These are phyloP conservation scores for Enteromius radiatus DNA, from an alignment of 2,797 vertebrate species.

Conservation along the genomic window DNA sequence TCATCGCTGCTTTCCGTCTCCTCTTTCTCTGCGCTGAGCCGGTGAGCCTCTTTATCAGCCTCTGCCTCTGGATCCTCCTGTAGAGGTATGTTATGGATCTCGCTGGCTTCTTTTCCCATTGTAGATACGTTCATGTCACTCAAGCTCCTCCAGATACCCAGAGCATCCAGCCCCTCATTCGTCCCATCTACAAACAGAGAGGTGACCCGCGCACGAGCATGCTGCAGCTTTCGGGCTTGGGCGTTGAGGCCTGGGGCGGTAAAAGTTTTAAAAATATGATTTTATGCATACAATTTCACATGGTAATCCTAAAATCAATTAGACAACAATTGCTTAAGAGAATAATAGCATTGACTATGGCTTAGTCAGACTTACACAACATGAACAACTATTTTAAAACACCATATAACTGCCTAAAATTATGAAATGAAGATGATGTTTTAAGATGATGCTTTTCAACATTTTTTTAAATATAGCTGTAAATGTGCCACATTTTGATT, in stretches of 20 bases:
- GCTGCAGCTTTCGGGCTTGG: constrained; percentile 77
- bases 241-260: constrained; percentile 74
- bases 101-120: constrained; percentile 69
- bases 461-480: background rate
- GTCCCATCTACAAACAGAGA: constrained; percentile 78
- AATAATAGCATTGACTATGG: background rate
- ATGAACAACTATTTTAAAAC: background rate
- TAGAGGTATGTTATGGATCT: constrained; percentile 35
- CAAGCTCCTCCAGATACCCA: constrained; percentile 78
- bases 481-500: background rate
- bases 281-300: too few species aligned
- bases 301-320: background rate
- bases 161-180: constrained; percentile 66
- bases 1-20: constrained; percentile 83
- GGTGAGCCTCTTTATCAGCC: constrained; percentile 73
- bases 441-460: background rate
- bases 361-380: background rate
- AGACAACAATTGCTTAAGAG: background rate
- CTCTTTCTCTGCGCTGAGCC: constrained; percentile 77
- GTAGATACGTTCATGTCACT: constrained; percentile 80
- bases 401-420: background rate
- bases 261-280: background rate
- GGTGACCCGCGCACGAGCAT: constrained; percentile 74
- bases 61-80: constrained; percentile 74
- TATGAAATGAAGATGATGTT: background rate